Evolutionary conservation across 1,140 invertebrate species (phyloP).

Genomic region (Parasteatoda tepidariorum): DNA sequence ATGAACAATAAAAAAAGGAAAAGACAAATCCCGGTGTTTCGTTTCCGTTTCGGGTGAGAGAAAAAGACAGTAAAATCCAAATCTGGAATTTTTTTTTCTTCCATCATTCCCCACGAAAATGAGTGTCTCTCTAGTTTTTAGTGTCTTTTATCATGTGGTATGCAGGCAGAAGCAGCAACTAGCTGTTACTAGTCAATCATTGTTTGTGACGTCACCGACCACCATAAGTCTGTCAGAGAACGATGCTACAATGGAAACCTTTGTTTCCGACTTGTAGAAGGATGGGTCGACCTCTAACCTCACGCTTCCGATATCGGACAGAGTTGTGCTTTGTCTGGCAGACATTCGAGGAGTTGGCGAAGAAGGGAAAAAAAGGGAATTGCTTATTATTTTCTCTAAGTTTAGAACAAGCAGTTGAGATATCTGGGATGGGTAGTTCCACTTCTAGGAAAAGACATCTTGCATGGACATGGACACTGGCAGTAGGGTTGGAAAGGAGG

Average conservation of each 20-base stretch:
- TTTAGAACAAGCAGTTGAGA: conserved; percentile 48
- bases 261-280: conserved; percentile 17
- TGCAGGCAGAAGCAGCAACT: conserved; percentile 36
- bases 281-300: conserved; percentile 49
- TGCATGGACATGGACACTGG: conserved; percentile 14
- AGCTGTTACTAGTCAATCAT: conserved; percentile 55
- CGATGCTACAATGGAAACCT: conserved; percentile 29
- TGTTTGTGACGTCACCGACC: conserved; percentile 54
- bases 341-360: neutral
- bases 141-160: conserved; percentile 40
- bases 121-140: neutral
- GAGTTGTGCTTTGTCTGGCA: conserved; percentile 41
- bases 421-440: conserved; percentile 21
- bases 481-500: too few species aligned
- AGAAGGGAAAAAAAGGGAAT: neutral
- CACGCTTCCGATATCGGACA: conserved; percentile 51
- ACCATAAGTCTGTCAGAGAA: conserved; percentile 32
- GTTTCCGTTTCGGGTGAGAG: neutral
- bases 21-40: too few species aligned
- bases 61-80: neutral
- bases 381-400: conserved; percentile 57
- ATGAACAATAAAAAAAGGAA: too few species aligned
- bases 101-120: too few species aligned
- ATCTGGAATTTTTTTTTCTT: neutral
- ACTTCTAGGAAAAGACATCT: conserved; percentile 36